phyloP scores from a whole-genome alignment of 2,113 vertebrate genomes.

The Martes martes region DNA sequence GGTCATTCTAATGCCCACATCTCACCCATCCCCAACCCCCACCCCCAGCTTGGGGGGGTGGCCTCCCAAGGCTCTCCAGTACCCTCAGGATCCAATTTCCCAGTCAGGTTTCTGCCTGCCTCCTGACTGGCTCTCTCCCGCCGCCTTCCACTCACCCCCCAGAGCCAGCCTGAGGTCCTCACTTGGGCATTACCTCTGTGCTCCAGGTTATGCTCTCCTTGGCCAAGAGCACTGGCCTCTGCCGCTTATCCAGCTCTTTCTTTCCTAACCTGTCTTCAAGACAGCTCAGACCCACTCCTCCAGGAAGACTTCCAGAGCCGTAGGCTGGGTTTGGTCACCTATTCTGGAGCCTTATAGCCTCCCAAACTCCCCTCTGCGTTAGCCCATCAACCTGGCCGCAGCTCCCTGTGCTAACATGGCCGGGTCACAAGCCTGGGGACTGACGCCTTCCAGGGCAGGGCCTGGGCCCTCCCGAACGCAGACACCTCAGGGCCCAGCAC shows the following conservation, averaged over 20 bases:
- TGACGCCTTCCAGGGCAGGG: neutral
- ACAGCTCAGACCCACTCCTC: neutral
- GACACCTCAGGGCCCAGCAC: neutral
- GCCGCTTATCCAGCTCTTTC: neutral
- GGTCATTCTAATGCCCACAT: neutral
- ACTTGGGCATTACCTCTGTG: neutral
- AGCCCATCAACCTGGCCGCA: neutral
- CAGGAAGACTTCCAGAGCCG: neutral
- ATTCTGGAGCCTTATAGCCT: neutral
- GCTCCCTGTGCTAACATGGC: neutral
- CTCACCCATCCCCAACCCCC: neutral
- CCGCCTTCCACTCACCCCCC: neutral
- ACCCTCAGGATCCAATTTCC: neutral
- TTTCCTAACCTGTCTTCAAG: neutral
- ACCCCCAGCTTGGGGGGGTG: too few species aligned
- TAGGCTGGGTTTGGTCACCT: neutral
- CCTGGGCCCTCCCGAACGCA: neutral
- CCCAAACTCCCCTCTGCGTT: neutral
- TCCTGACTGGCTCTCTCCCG: neutral
- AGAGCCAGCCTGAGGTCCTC: neutral
- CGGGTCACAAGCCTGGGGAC: neutral
- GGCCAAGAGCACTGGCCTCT: neutral
- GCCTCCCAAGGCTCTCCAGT: neutral
- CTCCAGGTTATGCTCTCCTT: neutral
- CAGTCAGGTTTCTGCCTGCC: neutral